Base-by-base conservation (phyloP, 2,113 vertebrate species). In the Falcunculus frontatus region DNA sequence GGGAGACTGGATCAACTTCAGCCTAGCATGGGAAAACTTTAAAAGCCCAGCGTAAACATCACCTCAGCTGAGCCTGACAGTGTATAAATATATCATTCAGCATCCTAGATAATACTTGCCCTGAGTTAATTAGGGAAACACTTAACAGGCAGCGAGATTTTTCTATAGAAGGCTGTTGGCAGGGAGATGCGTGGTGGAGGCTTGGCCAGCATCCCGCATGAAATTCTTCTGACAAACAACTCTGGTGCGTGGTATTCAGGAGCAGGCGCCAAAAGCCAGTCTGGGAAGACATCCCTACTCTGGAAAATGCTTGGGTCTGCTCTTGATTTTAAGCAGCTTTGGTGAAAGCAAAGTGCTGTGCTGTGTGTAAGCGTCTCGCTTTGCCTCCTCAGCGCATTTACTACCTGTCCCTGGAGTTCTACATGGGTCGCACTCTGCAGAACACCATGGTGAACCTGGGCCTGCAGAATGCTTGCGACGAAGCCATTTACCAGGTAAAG, bases 401-500 rank as follows among this genome's bases (percentile, higher is more conserved):
- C 93, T 99, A 99, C 91, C 96, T 99, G 37, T 99, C 98, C 85
- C 93, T 99, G 98, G 99, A 99, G 94, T 99, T 99, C 97, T 99
- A 99, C 97, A 99, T 99, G 99, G 99, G 99, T 35, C 98, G 99
- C 55, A 99, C 99, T 2, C 97, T 99, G 91, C 99, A 99, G 97
- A 99, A 99, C 96, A 99, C 99, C 9, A 99, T 99, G 99, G 98
- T 99, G 83, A 99, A 99, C 96, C 97, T 99, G 93, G 99, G 99
- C 50, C 97, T 99, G 67, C 98, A 99, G 96, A 99, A 98, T 3
- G 97, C 98, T 12, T 99, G 98, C 0, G 99, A 99, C 0, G 99
- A 99, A 96, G 98, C 99, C 67, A 98, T 99, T 89, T 99, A 99
- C 79, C 99, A 99, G 98, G 99, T 99, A 97, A 83, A 44, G 55